These are phyloP conservation scores for Chanos chanos DNA, from an alignment of 2,797 vertebrate genomes.

Conservation along the genomic window DNA sequence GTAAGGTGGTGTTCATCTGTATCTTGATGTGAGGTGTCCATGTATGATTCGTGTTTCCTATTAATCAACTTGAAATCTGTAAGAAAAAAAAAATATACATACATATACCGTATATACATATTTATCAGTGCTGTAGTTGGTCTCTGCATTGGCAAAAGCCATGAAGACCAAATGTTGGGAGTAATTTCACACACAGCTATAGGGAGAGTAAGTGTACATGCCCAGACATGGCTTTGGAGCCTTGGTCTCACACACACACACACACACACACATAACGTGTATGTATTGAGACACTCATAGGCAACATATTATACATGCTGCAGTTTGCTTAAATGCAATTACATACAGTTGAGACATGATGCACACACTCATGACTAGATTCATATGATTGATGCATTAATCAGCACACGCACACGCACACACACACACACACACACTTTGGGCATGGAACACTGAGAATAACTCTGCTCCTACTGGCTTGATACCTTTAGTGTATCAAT, in stretches of 20 bases:
- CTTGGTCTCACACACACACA: background rate
- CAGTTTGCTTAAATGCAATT: too few species aligned
- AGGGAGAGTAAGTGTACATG: constrained; percentile 2
- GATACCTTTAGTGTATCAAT: too few species aligned
- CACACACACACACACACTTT: too few species aligned
- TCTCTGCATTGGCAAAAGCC: constrained; percentile 3
- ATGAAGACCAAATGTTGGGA: constrained; percentile 18
- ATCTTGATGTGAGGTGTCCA: constrained; percentile 30
- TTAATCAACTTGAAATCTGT: constrained; percentile 25
- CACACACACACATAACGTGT: background rate
- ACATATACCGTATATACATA: constrained; percentile 34
- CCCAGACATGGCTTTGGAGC: background rate
- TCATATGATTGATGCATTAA: background rate
- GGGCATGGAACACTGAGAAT: too few species aligned
- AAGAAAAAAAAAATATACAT: constrained; percentile 17
- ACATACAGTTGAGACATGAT: too few species aligned
- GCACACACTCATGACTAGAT: too few species aligned
- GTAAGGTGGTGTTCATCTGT: constrained; percentile 36
- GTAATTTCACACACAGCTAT: constrained; percentile 6
- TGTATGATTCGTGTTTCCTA: constrained; percentile 27
- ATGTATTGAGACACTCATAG: constrained; percentile 9
- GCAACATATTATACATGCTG: background rate
- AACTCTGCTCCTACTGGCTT: too few species aligned
- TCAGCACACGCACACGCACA: background rate
- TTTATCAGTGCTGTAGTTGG: constrained; percentile 34